phyloP scores from a whole-genome alignment of 2,113 vertebrate species.

The Dolichotis patagonum region DNA sequence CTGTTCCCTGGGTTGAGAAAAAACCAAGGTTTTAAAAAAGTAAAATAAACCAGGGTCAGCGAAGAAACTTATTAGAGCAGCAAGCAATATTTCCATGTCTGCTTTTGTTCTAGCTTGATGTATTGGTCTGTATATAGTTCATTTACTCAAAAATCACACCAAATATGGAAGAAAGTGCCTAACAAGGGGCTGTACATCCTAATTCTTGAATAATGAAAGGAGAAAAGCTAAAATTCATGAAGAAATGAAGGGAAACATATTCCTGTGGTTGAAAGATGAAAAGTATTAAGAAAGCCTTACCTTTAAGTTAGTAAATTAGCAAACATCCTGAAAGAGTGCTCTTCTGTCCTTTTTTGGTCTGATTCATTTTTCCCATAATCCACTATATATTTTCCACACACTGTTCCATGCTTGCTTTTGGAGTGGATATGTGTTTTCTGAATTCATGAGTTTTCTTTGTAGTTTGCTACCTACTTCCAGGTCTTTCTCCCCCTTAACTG shows the following conservation, averaged over 20 bases:
- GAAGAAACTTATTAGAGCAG: slow-evolving; percentile 87
- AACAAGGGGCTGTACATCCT: slow-evolving; percentile 60
- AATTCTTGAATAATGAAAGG: slow-evolving; percentile 44
- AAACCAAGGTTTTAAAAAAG: slow-evolving; percentile 86
- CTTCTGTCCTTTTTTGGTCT: not conserved
- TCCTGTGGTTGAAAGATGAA: slow-evolving; percentile 74
- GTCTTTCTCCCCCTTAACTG: slow-evolving; percentile 14
- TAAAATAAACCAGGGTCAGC: slow-evolving; percentile 88
- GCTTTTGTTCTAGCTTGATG: slow-evolving; percentile 70
- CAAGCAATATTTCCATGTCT: slow-evolving; percentile 80
- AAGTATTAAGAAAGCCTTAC: slow-evolving; percentile 79
- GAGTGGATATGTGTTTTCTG: slow-evolving; percentile 61
- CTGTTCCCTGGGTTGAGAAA: slow-evolving; percentile 84
- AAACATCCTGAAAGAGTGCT: slow-evolving; percentile 65
- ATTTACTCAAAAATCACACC: slow-evolving; percentile 58
- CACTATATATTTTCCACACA: slow-evolving; percentile 65
- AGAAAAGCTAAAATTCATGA: slow-evolving; percentile 67
- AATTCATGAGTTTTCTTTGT: slow-evolving; percentile 77
- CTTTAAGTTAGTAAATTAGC: slow-evolving; percentile 72
- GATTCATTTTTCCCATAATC: slow-evolving; percentile 41
- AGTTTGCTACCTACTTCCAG: slow-evolving; percentile 76
- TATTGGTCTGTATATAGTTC: slow-evolving; percentile 1
- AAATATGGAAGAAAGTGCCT: slow-evolving; percentile 59
- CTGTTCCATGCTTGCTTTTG: slow-evolving; percentile 37
- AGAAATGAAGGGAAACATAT: slow-evolving; percentile 74